Evolutionary conservation across 2,797 vertebrate genomes (phyloP).

Genomic region (Bovichtus diacanthus): DNA sequence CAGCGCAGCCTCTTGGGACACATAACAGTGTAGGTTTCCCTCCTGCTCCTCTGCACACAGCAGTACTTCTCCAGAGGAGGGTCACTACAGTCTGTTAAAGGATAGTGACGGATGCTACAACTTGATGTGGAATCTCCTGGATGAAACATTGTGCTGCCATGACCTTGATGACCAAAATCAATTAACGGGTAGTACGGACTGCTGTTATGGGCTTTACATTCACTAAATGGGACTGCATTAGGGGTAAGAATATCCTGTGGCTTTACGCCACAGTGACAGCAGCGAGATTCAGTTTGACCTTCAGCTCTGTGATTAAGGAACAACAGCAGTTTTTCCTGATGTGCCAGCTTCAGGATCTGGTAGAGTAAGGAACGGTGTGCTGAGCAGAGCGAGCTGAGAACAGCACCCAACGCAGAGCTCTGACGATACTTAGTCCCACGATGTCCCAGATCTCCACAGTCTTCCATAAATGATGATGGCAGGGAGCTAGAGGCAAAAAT

Average conservation of each 20-base stretch:
- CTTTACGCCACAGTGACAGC: slow-evolving; percentile 81
- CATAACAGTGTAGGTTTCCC: slow-evolving; percentile 80
- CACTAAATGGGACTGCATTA: slow-evolving; percentile 75
- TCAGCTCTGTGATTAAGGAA: slow-evolving; percentile 72
- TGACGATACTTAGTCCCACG: slow-evolving; percentile 78
- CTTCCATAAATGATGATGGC: slow-evolving; percentile 85
- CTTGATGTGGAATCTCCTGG: slow-evolving; percentile 56
- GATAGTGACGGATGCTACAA: slow-evolving; percentile 47
- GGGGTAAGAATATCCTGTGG: slow-evolving; percentile 64
- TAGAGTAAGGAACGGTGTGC: slow-evolving; percentile 92
- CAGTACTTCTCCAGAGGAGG: slow-evolving; percentile 60
- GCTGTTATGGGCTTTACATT: slow-evolving; percentile 74
- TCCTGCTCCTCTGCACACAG: slow-evolving; percentile 84
- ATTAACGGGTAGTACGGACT: slow-evolving; percentile 39
- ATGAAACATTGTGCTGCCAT: slow-evolving; percentile 41
- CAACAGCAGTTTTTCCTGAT: slow-evolving; percentile 85
- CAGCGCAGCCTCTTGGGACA: slow-evolving; percentile 88
- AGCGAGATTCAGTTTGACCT: slow-evolving; percentile 81
- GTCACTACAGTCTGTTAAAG: slow-evolving; percentile 58
- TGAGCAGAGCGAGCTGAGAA: slow-evolving; percentile 91
- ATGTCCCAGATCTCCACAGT: slow-evolving; percentile 84
- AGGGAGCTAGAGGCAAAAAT: slow-evolving; percentile 86
- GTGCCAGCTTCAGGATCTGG: slow-evolving; percentile 91
- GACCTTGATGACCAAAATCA: slow-evolving; percentile 56
- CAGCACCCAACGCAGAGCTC: slow-evolving; percentile 85